Evolutionary conservation across 2,888 invertebrate species (phyloP).

Genomic region (Lomographa bimaculata): DNA sequence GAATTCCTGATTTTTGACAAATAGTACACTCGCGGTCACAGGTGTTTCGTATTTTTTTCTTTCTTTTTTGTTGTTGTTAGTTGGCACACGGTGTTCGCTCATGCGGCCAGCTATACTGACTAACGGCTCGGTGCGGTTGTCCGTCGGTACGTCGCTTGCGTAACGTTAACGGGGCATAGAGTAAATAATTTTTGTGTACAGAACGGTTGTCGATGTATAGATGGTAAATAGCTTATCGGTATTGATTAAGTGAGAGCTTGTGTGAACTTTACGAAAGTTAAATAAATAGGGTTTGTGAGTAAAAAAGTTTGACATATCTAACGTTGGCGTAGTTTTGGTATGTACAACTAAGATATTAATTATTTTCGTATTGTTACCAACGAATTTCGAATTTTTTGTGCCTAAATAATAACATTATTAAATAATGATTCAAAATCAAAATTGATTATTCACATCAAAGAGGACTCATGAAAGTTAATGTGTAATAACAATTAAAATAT

Average conservation of each 20-base stretch:
- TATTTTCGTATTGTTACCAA: no score
- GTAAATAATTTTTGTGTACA: constrained; percentile 63
- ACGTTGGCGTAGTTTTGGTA: no score
- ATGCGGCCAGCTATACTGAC: constrained; percentile 64
- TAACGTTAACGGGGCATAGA: constrained; percentile 78
- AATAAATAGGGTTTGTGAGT: constrained; percentile 9
- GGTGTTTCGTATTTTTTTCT: constrained; percentile 42
- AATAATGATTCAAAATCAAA: no score
- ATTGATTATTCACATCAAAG: no score
- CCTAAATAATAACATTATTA: no score
- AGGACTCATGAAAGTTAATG: no score
- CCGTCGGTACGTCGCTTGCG: constrained; percentile 69
- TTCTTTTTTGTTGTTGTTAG: constrained; percentile 42
- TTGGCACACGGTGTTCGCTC: constrained; percentile 53
- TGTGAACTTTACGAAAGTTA: no score
- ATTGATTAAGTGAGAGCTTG: constrained; percentile 17
- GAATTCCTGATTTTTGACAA: constrained; percentile 42
- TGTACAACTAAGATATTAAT: no score
- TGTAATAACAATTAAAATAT: no score
- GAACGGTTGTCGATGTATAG: constrained; percentile 44
- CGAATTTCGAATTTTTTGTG: no score
- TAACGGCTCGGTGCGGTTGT: constrained; percentile 51
- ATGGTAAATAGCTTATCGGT: constrained; percentile 25
- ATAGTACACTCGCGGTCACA: constrained; percentile 42
- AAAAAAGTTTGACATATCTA: no score